Evolutionary conservation across 2,113 vertebrate species (phyloP), one percentile per base, ranked within the genome.

Genomic region (Poicephalus gulielmi): DNA sequence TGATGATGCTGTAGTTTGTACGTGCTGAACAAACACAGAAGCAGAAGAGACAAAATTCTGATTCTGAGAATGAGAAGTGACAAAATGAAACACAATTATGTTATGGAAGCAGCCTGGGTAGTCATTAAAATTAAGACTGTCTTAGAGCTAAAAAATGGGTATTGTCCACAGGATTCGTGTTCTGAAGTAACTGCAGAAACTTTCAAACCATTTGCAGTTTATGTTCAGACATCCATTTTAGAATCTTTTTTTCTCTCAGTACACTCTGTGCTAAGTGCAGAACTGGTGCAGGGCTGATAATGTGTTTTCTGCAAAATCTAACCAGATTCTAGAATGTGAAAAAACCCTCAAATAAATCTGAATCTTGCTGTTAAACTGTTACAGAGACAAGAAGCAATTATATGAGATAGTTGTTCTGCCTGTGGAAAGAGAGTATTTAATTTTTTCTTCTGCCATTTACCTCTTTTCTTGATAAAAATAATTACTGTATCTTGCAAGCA

Each of bases 381-480:
- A 66, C 9, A 88, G n/a, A 66, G 76, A 53, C 67, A 88, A 83
- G 75, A 88, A 83, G 31, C 41, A 92, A 82, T 95, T 95, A 86
- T 30, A 39, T 35, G 28, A 84, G 49, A 81, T 33, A 28, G 43
- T 77, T 93, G 30, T 83, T 81, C 88, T 77, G 49, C 35, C 62
- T 88, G 78, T 77, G 60, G 33, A 76, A 73, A 62, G 33, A 41
- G 30, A 50, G 30, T 91, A 82, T 96, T 94, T 82, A 80, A 73
- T 23, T 82, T 87, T 95, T 87, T 69, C 8, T 43, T 88, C 67
- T 74, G 23, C 49, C 64, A 84, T 92, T 92, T 95, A 64, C 39
- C 23, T 90, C 53, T 92, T 90, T 81, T 30, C 23, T 73, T 96
- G 57, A 86, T 83, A 93, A 92, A 96, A 95, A 88, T 71, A 91